Evolutionary conservation across 2,888 invertebrate species (phyloP), one percentile per base, ranked within the genome.

Genomic region (Melipona bicolor): DNA sequence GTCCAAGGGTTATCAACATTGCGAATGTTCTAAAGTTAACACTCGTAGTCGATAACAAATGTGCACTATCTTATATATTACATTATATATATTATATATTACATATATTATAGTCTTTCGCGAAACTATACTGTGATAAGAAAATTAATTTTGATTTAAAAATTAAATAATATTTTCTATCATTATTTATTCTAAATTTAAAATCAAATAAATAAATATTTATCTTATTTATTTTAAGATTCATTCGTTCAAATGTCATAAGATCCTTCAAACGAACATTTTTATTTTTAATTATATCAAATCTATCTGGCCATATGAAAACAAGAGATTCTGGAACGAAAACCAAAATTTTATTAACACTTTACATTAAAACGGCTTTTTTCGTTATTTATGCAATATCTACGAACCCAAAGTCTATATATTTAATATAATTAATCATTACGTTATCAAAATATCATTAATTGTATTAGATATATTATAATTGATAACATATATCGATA

Each of bases 1-100:
- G n/a, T n/a, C 6, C 13, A 49, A 27, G 49, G 49, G 76, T 76
- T 76, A 76, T 76, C 59, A 19, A 76, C n/a, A 27, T 17, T 43
- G 11, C n/a, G 15, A 61, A 27, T 61, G 11, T 61, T 61, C 61
- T 61, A 76, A 69, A 61, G n/a, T 76, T 49, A 43, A 71, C 11
- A 24, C 56, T 56, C 19, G n/a, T 43, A 56, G 13, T 24, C n/a
- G 59, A 59, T 59, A 59, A 71, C 43, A 5, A 6, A 36, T 3
- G 19, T 24, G 36, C 9, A n/a, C n/a, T 43, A 43, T 43, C 19
- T 43, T 36, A 24, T 27, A 17, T 27, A 2, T 5, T 6, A 17
- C 11, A n/a, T n/a, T 56, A 56, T 0, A 24, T 59, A n/a, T 59
- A 24, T 15, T 36, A 36, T 36, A 36, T 36, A 36, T 36, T 36